Evolutionary conservation across 1,140 invertebrate genomes (phyloP), one percentile per base, ranked within the genome.

Genomic region (Trissolcus basalis): DNA sequence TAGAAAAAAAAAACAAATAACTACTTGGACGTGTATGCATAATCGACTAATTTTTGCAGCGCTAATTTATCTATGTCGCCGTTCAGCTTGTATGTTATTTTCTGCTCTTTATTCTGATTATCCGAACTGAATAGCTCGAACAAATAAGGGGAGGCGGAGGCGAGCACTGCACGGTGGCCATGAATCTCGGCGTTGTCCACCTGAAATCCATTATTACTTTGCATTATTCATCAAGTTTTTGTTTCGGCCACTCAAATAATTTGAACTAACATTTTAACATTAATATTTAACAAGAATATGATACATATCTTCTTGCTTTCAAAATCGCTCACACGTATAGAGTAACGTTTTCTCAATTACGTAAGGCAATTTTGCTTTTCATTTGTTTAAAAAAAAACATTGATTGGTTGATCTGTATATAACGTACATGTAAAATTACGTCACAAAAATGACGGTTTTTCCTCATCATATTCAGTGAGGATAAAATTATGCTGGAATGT

Each of bases 401-500:
- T 39, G 36, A 45, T 45, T 13, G 43, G 13, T 12, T 14, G 13
- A 11, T 11, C 36, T 9, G 9, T n/a, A n/a, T n/a, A 45, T 19
- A 54, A 89, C 90, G 90, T 83, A 94, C 93, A 83, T 94, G 92
- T 74, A 96, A 89, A 78, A 93, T 91, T 56, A 94, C 93, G 87
- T 96, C 94, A 88, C 93, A 96, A 86, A 95, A 94, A 79, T 94
- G 92, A 54, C 90, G 90, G 81, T 93, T 93, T 85, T 93, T 93
- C 51, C 93, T 88, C 90, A 96, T 92, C 87, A 91, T 93, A 86
- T 94, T 93, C 39, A 95, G 89, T 11, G 91, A 90, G 47, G 90
- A 85, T 63, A 94, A 89, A 74, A 91, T 91, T 64, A 88, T 86
- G 7, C 87, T 83, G 36, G 91, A 89, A 63, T 91, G 89, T 27